phyloP scores from a whole-genome alignment of 2,888 invertebrate species.

The Spisula subtruncata region DNA sequence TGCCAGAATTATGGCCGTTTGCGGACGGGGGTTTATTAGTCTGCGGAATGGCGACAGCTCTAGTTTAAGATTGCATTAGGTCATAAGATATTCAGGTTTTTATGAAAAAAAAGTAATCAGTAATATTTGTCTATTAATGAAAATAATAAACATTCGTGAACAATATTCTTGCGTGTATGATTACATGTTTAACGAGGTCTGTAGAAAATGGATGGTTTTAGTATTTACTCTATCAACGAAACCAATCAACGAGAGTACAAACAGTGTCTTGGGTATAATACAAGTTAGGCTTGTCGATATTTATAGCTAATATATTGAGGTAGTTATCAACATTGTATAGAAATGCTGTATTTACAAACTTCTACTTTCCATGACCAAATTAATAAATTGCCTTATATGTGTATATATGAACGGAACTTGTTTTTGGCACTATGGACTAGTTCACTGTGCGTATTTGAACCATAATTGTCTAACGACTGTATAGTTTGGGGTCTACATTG shows the following conservation, averaged over 20 bases:
- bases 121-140: background rate
- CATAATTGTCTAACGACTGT: constrained; percentile 3
- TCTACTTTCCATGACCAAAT: background rate
- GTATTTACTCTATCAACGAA: background rate
- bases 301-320: background rate
- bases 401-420: background rate
- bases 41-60: too few relatives aligned
- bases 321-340: constrained; percentile 12
- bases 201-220: background rate
- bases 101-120: background rate
- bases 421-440: background rate
- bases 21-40: too few relatives aligned
- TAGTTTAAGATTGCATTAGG: background rate
- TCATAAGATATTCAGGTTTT: background rate
- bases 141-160: background rate
- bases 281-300: background rate
- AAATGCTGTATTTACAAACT: constrained; percentile 10
- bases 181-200: background rate
- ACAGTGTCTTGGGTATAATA: background rate
- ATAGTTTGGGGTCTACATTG: constrained; percentile 15
- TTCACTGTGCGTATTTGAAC: background rate
- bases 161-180: background rate
- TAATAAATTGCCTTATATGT: background rate
- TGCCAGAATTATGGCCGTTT: too few relatives aligned
- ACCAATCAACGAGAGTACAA: background rate